phyloP scores from a whole-genome alignment of 2,797 vertebrate genomes.

The Simalia tracyae region DNA sequence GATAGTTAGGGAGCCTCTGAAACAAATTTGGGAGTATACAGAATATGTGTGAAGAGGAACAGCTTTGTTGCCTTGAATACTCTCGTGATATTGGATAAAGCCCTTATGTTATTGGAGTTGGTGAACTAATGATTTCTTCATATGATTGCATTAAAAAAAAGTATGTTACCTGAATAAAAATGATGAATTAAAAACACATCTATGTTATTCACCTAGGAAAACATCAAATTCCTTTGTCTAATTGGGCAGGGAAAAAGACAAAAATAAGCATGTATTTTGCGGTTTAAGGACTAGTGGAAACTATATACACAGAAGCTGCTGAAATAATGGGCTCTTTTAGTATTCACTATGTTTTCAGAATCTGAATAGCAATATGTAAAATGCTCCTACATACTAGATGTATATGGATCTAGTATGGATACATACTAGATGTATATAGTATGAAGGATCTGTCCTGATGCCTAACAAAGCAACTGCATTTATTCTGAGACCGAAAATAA shows the following conservation, averaged over 20 bases:
- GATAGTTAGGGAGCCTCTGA: background rate
- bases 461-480: background rate
- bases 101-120: background rate
- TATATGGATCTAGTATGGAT: background rate
- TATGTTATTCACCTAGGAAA: too few relatives aligned
- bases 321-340: background rate
- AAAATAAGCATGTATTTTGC: too few relatives aligned
- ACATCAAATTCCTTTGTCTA: background rate
- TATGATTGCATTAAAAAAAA: background rate
- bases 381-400: background rate
- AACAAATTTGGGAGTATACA: background rate
- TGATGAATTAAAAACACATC: background rate
- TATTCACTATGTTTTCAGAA: background rate
- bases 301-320: background rate
- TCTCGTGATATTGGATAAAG: background rate
- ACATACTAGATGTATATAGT: too few relatives aligned
- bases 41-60: background rate
- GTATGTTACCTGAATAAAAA: background rate
- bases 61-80: background rate
- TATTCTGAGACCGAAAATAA: slow-evolving; percentile 14
- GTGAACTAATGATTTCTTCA: background rate
- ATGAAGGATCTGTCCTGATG: slow-evolving; percentile 2
- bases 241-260: too few relatives aligned
- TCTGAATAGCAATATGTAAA: background rate
- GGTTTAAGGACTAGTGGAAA: background rate